Percentiles rank a stretch among this genome's conserved stretches.
Evolutionary conservation across 2,888 invertebrate species (phyloP).

Genomic region (Tetheella fluctuosa): DNA sequence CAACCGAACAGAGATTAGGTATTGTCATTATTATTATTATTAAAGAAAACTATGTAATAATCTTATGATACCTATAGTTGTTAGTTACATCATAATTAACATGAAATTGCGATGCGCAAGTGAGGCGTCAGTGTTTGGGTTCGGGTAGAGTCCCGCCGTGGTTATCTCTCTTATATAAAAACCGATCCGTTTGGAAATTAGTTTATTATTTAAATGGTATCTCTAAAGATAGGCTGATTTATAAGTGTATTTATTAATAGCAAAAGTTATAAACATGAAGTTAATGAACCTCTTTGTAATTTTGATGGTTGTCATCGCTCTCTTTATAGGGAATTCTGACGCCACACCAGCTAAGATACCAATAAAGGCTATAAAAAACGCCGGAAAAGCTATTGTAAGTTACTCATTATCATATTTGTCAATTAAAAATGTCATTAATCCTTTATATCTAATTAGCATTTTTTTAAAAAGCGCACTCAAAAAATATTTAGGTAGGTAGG

Average conservation of each 20-base stretch:
- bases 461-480: no score
- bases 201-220: neutral
- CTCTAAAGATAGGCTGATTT: neutral
- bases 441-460: no score
- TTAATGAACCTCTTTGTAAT: slow-evolving; percentile 21
- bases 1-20: no score
- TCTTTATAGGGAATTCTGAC: slow-evolving; percentile 30
- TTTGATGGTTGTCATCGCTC: slow-evolving; percentile 27
- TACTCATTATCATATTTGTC: slow-evolving; percentile 16
- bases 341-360: slow-evolving; percentile 53
- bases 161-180: neutral
- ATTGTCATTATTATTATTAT: no score
- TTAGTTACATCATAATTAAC: neutral
- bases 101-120: neutral
- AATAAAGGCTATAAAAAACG: slow-evolving; percentile 46
- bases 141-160: neutral
- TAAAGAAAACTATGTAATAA: no score
- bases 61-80: no score
- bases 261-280: slow-evolving; percentile 17
- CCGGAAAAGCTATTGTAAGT: slow-evolving; percentile 51
- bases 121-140: neutral
- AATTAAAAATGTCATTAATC: no score
- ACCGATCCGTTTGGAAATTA: neutral
- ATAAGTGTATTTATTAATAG: neutral
- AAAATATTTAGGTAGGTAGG: no score